Base-by-base conservation (phyloP, 2,888 invertebrate species). In the Drepanosiphum platanoidis region DNA sequence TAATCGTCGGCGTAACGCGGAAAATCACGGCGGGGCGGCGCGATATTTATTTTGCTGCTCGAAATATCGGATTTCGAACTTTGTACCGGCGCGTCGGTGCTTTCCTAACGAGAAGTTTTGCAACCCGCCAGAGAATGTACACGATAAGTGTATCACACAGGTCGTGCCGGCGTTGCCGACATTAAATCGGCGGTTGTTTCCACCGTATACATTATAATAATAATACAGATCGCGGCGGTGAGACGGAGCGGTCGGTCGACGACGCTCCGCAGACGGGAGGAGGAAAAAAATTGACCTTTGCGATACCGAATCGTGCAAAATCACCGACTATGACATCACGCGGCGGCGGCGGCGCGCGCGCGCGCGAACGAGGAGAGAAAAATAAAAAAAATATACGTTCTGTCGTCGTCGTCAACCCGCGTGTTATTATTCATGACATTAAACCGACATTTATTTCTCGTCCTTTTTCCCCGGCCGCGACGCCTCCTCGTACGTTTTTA, bases 241-340 rank as follows among this genome's bases (percentile, higher is more conserved):
- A 15, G 64, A 77, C 27, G 30, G 22, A 78, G 18, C 18, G 36
- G 36, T 36, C 58, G 27, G 36, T 58, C 52, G 70, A 4, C 68
- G 22, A 80, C 30, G 30, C 15, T 39, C n/a, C n/a, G n/a, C 58
- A 39, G 22, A 39, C 30, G 36, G 36, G 32, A 39, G 32, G 27
- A 32, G 22, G 32, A 72, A 52, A 80, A 77, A 72, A 64, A 72
- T 74, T 84, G 83, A 84, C 83, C 83, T 84, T 84, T 84, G 39
- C 52, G 64, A 30, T 75, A 34, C 68, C 68, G 30, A 84, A 84
- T 84, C 83, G 83, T 84, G 83, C 75, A n/a, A 84, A 58, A 68
- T 30, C 30, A 52, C 75, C 42, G 52, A 30, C 66, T 52, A 64
- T 74, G 82, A 66, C 82, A 83, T 83, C 82, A 74, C 46, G n/a